A percentile compares a stretch with the other conserved stretches of the same genome.
phyloP scores from a whole-genome alignment of 2,888 invertebrate genomes.

The Keiferia lycopersicella region DNA sequence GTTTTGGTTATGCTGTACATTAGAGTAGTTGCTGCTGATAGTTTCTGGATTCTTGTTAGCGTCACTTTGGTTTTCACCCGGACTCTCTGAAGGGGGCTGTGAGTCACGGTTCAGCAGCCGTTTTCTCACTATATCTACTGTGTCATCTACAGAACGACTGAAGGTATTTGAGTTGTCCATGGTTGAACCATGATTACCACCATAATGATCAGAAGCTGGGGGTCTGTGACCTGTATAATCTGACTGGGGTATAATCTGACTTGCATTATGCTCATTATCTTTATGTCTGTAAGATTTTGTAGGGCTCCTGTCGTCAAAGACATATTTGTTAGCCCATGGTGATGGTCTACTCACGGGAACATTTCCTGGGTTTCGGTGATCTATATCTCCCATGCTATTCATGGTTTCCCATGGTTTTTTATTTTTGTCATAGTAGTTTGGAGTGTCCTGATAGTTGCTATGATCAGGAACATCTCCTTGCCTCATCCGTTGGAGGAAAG shows the following conservation, averaged over 20 bases:
- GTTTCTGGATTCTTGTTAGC: conserved; percentile 39
- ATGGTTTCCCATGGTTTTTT: conserved; percentile 40
- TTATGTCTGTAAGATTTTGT: conserved; percentile 44
- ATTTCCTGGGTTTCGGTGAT: conserved; percentile 49
- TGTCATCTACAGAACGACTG: conserved; percentile 70
- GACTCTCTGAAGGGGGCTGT: conserved; percentile 42
- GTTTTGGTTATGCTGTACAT: conserved; percentile 50
- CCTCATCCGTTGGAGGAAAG: conserved; percentile 41
- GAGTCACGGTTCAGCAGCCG: conserved; percentile 60
- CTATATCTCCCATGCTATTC: conserved; percentile 68
- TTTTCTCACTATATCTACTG: conserved; percentile 69
- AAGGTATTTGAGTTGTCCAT: conserved; percentile 66
- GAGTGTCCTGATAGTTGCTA: conserved; percentile 35
- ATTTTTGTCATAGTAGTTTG: conserved; percentile 41
- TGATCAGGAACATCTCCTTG: conserved; percentile 40
- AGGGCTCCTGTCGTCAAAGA: conserved; percentile 47
- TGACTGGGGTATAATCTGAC: conserved; percentile 39
- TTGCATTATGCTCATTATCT: conserved; percentile 50
- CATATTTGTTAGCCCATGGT: conserved; percentile 49
- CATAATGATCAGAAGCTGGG: conserved; percentile 73
- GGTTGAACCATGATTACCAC: conserved; percentile 52
- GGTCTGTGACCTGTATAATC: conserved; percentile 70
- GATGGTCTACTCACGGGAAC: conserved; percentile 16
- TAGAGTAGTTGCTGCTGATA: conserved; percentile 32
- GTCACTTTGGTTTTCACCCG: conserved; percentile 39